phyloP scores from a whole-genome alignment of 2,113 vertebrate species.

The Amphilophus citrinellus region DNA sequence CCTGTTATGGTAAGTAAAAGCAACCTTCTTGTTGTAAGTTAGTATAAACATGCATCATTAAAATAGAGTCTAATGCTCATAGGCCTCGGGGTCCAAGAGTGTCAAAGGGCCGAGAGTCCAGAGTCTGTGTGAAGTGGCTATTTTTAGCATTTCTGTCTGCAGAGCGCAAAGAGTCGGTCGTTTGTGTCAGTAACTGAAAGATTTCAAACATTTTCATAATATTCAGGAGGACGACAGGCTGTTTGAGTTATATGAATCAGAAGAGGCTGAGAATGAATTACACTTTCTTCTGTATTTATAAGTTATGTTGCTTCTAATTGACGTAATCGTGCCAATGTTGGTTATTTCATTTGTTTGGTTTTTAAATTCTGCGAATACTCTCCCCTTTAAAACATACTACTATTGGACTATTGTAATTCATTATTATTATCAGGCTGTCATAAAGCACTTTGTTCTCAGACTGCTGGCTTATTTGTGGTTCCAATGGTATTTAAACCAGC shows the following conservation, averaged over 20 bases:
- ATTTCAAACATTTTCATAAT: not conserved
- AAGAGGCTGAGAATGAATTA: not conserved
- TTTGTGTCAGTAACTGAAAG: not conserved
- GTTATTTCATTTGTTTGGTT: not conserved
- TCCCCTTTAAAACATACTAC: not conserved
- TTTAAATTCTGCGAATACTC: not conserved
- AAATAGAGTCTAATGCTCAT: not conserved
- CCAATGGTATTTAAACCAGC: too few relatives aligned
- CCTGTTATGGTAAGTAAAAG: not conserved
- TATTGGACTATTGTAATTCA: too few relatives aligned
- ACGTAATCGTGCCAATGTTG: not conserved
- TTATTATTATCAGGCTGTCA: too few relatives aligned
- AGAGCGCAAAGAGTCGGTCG: not conserved
- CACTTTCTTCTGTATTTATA: not conserved
- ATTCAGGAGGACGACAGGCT: not conserved
- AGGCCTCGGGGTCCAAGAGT: not conserved
- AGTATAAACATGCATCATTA: not conserved
- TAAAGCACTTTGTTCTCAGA: too few relatives aligned
- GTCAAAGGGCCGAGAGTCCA: not conserved
- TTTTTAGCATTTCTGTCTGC: not conserved
- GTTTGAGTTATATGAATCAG: not conserved
- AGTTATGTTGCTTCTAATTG: fast-evolving
- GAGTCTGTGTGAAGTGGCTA: constrained; percentile 1
- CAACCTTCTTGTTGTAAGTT: not conserved
- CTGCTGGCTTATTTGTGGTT: too few relatives aligned